phyloP scores from a whole-genome alignment of 2,797 vertebrate species.

The Trachops cirrhosus region DNA sequence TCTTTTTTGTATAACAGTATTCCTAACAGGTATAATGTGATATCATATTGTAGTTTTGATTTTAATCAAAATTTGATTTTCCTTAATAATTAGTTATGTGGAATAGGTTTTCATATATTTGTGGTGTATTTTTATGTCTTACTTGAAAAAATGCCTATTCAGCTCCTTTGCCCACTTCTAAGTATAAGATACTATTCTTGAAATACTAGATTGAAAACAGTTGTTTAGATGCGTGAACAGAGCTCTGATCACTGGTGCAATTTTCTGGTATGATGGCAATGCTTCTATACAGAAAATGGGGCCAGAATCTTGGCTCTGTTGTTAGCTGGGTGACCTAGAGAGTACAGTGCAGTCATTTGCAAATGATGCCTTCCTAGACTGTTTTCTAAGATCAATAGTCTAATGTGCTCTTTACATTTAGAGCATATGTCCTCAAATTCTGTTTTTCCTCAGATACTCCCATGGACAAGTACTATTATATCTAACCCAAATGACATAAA shows the following conservation, averaged over 20 bases:
- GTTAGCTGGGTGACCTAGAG: neutral
- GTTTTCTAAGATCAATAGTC: neutral
- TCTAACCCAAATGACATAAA: neutral
- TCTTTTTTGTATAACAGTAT: neutral
- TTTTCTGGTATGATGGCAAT: neutral
- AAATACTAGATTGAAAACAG: neutral
- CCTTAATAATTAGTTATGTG: neutral
- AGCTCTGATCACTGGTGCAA: neutral
- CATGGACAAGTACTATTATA: neutral
- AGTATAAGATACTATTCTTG: neutral
- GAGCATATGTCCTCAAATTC: neutral
- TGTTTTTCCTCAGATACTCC: neutral
- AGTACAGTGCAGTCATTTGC: neutral
- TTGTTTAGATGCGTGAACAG: neutral
- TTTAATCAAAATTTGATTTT: too few species aligned
- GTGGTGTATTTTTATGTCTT: neutral
- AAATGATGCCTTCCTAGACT: neutral
- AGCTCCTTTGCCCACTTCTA: neutral
- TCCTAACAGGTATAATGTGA: neutral
- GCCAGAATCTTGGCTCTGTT: neutral
- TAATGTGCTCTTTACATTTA: neutral
- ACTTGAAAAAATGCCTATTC: neutral
- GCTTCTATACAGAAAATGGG: neutral
- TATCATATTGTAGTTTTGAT: neutral
- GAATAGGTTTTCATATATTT: neutral